Base-by-base conservation (phyloP, 2,797 vertebrate genomes). In the Chaunax sp. region DNA sequence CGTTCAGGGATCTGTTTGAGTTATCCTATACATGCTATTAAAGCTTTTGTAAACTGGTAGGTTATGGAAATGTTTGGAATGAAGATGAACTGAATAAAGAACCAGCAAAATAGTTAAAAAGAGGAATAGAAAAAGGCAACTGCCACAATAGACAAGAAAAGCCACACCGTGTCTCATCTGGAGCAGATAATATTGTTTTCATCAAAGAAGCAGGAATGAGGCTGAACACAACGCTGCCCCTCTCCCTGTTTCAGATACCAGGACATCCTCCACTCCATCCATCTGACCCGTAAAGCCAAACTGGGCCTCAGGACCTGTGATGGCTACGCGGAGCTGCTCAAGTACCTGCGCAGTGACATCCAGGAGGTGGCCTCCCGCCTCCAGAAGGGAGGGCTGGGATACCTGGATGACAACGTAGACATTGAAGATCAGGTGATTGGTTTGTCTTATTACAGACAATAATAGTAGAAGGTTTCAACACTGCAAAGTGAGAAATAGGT, bases 301-400 rank as follows among this genome's bases (percentile, higher is more conserved):
- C 46, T 92, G 53, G 96, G 95, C 56, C 93, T 98, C 51, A 95
- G 96, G 75, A 94, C 87, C 49, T 98, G 97, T 43, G 96, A 98
- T 1, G 96, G 96, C 56, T 92, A 94, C 62, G 84, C 94, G 70
- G 97, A 99, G 52, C 94, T 99, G 61, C 93, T 99, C 64, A 96
- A 93, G 75, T 98, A 95, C 82, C 87, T 99, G 81, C 93, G 95
- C 20, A 98, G 96, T 38, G 98, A 99, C 87, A 93, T 99, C 38
- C 94, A 96, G 63, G 98, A 99, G 82, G 93, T 99, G 3, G 95
- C 97, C 7, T 97, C 96, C 0, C 93, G 97, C 11, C 94, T 99
- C 56, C 95, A 98, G 59, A 99, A 99, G 64, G 97, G 98, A 52
- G 98, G 98, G 12, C 92, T 99, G 65, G 97, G 97, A 33, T 97